Evolutionary conservation across 2,888 invertebrate genomes (phyloP).

Genomic region (Melangyna quadrimaculata): DNA sequence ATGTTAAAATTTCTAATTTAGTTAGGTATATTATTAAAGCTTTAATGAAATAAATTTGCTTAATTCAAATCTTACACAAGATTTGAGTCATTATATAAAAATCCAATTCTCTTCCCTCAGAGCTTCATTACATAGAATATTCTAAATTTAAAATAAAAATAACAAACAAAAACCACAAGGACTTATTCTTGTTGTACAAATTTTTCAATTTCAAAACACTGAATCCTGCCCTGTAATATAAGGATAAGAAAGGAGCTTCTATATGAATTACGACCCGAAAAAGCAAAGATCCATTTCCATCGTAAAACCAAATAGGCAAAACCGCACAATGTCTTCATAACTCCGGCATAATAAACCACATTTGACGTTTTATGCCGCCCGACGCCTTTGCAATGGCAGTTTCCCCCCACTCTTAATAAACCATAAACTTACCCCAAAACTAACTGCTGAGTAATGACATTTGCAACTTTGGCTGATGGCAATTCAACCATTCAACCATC

Average conservation of each 20-base stretch:
- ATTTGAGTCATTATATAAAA: not conserved
- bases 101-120: not conserved
- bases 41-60: not conserved
- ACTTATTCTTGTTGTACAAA: not conserved
- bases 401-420: constrained; percentile 24
- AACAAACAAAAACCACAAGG: not conserved
- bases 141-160: not conserved
- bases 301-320: constrained; percentile 48
- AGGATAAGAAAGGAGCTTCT: not conserved
- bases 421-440: constrained; percentile 61
- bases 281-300: constrained; percentile 36
- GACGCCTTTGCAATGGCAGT: not conserved
- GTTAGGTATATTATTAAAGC: not conserved
- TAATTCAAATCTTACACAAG: not conserved
- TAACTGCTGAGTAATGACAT: constrained; percentile 71
- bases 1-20: not conserved
- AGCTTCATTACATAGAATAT: not conserved
- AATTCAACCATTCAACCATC: not conserved
- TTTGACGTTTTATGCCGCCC: constrained; percentile 27
- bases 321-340: constrained; percentile 43
- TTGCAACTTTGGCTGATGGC: constrained; percentile 33
- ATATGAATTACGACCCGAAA: constrained; percentile 27
- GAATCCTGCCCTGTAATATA: not conserved
- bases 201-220: not conserved
- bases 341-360: constrained; percentile 55